Evolutionary conservation across 2,113 vertebrate species (phyloP).

Genomic region (Rhynchopsitta pachyrhyncha): DNA sequence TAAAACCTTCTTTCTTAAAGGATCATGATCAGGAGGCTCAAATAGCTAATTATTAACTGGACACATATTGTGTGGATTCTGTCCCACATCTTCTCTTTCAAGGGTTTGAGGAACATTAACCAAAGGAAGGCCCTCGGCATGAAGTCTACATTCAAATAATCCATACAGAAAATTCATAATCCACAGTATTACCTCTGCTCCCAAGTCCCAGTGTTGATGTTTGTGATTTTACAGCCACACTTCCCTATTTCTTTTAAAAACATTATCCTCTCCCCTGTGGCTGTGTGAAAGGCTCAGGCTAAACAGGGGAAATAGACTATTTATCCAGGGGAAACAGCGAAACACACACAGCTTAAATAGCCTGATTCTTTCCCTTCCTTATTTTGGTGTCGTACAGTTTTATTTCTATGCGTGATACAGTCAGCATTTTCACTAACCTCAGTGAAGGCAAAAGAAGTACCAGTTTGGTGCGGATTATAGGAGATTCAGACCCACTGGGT

Average conservation of each 20-base stretch:
- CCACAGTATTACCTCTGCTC: not conserved
- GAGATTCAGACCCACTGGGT: not conserved
- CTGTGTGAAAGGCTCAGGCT: not conserved
- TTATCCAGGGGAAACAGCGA: slow-evolving; percentile 23
- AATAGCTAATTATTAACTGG: not conserved
- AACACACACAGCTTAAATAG: not conserved
- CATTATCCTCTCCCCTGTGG: not conserved
- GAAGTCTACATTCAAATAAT: not conserved
- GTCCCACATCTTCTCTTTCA: not conserved
- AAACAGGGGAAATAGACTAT: not conserved
- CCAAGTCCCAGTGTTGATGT: not conserved
- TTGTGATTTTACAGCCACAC: slow-evolving; percentile 41
- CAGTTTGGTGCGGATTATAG: not conserved
- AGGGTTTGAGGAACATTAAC: not conserved
- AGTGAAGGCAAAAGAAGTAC: not conserved
- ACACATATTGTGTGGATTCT: not conserved
- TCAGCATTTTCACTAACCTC: not conserved
- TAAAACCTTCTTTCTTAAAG: not conserved
- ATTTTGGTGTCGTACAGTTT: not conserved
- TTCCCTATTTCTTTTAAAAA: slow-evolving; percentile 25
- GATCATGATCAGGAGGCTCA: not conserved
- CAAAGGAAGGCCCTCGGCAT: not conserved
- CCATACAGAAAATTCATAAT: not conserved
- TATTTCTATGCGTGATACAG: not conserved
- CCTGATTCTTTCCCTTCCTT: not conserved